These are phyloP conservation scores for Dorcus parallelipipedus DNA, from an alignment of 2,888 invertebrate species.

Conservation along the genomic window DNA sequence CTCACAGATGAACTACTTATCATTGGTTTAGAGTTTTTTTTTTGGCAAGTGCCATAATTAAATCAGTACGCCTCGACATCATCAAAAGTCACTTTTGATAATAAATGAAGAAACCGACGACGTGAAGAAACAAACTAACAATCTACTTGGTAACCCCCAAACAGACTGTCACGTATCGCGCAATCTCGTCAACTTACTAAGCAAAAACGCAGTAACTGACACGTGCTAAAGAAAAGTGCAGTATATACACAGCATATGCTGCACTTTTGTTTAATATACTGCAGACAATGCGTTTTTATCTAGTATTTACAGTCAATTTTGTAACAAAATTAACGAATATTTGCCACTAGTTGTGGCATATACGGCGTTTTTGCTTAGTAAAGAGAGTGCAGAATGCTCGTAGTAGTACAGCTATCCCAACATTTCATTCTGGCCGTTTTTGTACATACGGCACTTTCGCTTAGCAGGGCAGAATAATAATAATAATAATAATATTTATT, in stretches of 20 bases:
- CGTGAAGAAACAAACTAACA: not conserved
- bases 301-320: not conserved
- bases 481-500: too few relatives aligned
- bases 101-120: not conserved
- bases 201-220: not conserved
- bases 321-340: not conserved
- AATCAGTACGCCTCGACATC: too few relatives aligned
- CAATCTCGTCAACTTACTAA: not conserved
- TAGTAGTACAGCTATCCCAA: not conserved
- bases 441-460: not conserved
- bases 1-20: too few relatives aligned
- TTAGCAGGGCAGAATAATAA: not conserved
- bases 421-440: not conserved
- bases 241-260: not conserved
- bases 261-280: conserved; percentile 2
- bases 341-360: not conserved
- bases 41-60: too few relatives aligned
- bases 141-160: not conserved
- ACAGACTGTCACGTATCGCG: not conserved
- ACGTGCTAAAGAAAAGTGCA: not conserved
- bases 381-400: not conserved
- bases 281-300: conserved; percentile 3
- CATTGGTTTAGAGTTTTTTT: too few relatives aligned
- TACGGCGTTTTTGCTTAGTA: not conserved
- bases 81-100: too few relatives aligned